Evolutionary conservation across 2,888 invertebrate genomes (phyloP), one percentile per base, ranked within the genome.

Genomic region (Caenorhabditis sp.): DNA sequence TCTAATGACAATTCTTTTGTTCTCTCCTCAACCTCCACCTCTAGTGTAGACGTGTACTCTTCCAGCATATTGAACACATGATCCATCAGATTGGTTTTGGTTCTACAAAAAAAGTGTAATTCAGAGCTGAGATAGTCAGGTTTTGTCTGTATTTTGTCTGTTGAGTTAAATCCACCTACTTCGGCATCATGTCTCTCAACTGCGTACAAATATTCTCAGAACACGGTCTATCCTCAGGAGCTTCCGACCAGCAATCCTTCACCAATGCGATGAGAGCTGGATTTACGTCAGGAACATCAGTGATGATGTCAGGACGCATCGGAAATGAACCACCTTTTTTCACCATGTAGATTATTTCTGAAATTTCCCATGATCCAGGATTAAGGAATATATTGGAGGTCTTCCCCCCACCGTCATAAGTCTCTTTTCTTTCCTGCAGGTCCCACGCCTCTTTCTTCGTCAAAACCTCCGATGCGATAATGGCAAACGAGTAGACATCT

Each of bases 1-100:
- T 90, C 90, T 44, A 89, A 85, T 7, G 84, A 83, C 35, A 90
- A 59, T 66, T 90, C 88, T 31, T 88, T 87, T 2, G 90, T 90
- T 47, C 90, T 77, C 47, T 89, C 88, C 49, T 88, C 87, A 0
- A 90, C 89, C 51, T 80, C 89, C 58, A 88, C 84, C 54, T 90
- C 90, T 31, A 90, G 72, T 0, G 88, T 87, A 1, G 80, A 82
- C 0, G 90, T 90, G 56, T 90, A 90, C 41, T 89, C 84, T 58
- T 90, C 90, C 63, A 90, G 66, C 87, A 90, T 89, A 16, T 86
- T 84, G 81, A 90, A 90, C n/a, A 91, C 90, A 68, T 90, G 89
- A 75, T 91, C 90, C 87, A 91, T 90, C 38, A 90, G 79, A 61
- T 89, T 90, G 12, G 79, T 58, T 31, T 85, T 82, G 7, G 58